Percentiles rank a stretch among this genome's conserved stretches.
Conservation (phyloP, 2,888 invertebrate genomes). For the Malthinus seriepunctatus region DNA sequence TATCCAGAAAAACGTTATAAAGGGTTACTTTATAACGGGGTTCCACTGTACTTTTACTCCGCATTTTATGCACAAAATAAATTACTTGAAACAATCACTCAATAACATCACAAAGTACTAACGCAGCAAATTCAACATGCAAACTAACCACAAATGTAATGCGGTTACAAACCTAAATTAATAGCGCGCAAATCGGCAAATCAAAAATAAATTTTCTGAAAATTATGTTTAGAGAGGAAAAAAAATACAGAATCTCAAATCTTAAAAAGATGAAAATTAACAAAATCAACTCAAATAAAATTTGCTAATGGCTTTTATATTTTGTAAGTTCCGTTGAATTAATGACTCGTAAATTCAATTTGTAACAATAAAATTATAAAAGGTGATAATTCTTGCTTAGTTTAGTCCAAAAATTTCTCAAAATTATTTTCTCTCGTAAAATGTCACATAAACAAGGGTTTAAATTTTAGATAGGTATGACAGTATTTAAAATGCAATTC, state of each 20-base stretch:
- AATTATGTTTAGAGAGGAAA: neutral
- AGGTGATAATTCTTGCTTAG: constrained; percentile 2
- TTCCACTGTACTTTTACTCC: no score
- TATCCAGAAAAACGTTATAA: no score
- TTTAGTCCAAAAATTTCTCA: no score
- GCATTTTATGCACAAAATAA: constrained; percentile 13
- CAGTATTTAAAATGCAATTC: no score
- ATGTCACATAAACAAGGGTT: neutral
- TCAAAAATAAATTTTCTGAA: neutral
- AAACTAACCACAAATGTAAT: constrained; percentile 35
- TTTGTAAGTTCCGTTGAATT: constrained; percentile 5
- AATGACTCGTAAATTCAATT: constrained; percentile 7
- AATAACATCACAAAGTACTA: constrained; percentile 36
- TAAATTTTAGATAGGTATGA: neutral
- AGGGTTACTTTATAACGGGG: no score
- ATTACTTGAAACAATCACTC: constrained; percentile 21
- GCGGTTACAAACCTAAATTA: constrained; percentile 36
- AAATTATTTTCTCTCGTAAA: neutral
- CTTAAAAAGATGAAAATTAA: constrained; percentile 2
- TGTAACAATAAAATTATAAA: constrained; percentile 5
- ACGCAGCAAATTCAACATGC: constrained; percentile 34
- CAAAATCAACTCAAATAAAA: constrained; percentile 7
- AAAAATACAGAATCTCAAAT: neutral
- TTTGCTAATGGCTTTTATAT: constrained; percentile 6
- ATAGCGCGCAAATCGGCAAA: constrained; percentile 1